These are phyloP conservation scores for Psophia crepitans DNA, from an alignment of 2,113 vertebrate species.

Conservation along the genomic window DNA sequence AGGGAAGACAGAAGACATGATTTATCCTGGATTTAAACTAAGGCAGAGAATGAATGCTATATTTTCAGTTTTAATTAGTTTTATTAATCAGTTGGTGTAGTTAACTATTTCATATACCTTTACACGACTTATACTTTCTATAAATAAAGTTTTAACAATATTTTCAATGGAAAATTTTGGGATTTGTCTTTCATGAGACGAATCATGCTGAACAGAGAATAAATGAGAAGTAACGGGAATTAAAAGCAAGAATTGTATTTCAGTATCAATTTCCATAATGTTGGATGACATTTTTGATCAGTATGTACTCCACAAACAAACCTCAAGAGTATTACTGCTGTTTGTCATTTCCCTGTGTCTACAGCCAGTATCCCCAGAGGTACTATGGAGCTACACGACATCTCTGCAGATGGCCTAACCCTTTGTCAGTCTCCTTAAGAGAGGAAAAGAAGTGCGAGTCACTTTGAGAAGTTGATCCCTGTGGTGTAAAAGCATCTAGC, in stretches of 20 bases:
- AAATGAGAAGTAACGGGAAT: neutral
- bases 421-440: neutral
- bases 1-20: neutral
- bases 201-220: neutral
- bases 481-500: neutral
- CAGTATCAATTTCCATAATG: neutral
- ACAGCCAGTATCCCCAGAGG: neutral
- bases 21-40: neutral
- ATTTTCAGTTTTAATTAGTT: neutral
- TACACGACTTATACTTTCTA: neutral
- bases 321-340: neutral
- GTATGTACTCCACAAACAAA: neutral
- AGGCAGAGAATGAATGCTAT: neutral
- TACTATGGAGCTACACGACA: neutral
- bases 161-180: neutral
- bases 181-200: neutral
- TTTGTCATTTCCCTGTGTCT: neutral
- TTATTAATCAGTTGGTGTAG: neutral
- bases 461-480: neutral
- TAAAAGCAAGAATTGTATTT: neutral
- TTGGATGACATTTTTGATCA: neutral
- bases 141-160: neutral
- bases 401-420: neutral
- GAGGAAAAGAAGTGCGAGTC: neutral
- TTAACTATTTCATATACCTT: neutral